Conservation (phyloP, 37 sponge, comb jelly and placozoan species). For the Theonella swinhoei region DNA sequence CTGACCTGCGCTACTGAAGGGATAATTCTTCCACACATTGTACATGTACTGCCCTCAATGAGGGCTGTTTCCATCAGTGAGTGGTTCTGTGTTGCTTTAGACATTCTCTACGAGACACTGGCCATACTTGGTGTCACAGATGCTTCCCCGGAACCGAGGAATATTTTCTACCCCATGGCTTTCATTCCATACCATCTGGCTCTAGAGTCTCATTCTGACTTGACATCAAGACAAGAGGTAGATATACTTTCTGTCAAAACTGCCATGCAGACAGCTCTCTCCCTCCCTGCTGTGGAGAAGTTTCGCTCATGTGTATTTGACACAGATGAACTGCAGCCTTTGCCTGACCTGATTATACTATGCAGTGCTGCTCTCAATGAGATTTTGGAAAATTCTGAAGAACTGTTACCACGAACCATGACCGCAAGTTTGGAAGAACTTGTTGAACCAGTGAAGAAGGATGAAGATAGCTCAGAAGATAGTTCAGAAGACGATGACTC, state of each 20-base stretch:
- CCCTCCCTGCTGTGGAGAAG: background rate
- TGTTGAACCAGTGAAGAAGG: too few relatives aligned
- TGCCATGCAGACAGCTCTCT: background rate
- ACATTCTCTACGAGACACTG: constrained; percentile 26
- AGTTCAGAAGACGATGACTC: background rate
- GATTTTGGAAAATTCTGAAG: background rate
- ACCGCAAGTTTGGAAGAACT: background rate
- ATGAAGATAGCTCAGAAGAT: too few relatives aligned
- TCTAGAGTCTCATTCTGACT: background rate
- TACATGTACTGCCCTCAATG: constrained; percentile 3
- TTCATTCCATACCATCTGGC: constrained; percentile 36
- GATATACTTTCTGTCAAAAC: background rate
- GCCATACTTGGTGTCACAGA: constrained; percentile 11
- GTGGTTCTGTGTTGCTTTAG: constrained; percentile 41
- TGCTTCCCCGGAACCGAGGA: constrained; percentile 8
- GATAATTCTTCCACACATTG: background rate
- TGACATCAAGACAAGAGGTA: background rate
- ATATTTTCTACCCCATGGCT: constrained; percentile 24
- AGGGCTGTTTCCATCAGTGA: constrained; percentile 12
- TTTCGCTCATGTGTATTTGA: background rate
- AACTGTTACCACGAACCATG: background rate
- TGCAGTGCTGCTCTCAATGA: background rate
- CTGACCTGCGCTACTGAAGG: constrained; percentile 2
- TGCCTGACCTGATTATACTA: background rate
- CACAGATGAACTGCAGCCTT: background rate